Conservation (phyloP, 2,113 vertebrate species). For the Eolophus roseicapilla region DNA sequence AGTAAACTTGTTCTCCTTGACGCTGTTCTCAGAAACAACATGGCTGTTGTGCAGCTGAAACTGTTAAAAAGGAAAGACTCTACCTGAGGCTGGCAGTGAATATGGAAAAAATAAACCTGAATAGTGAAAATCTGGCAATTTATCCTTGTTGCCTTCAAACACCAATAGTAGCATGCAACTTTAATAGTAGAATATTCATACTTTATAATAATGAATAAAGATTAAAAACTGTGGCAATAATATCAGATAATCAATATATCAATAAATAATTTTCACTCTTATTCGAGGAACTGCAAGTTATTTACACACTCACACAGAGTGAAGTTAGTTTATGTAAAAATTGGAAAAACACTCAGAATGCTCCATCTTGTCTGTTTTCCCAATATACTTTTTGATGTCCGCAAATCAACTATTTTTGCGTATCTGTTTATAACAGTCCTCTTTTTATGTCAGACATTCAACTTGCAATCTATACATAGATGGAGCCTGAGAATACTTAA, state of each 20-base stretch:
- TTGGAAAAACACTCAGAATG: neutral
- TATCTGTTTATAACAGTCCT: neutral
- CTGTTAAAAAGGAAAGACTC: neutral
- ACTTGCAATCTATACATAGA: neutral
- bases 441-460: neutral
- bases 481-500: neutral
- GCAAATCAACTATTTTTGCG: neutral
- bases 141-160: neutral
- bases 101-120: neutral
- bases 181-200: neutral
- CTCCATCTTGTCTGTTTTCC: neutral
- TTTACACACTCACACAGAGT: neutral
- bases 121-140: neutral
- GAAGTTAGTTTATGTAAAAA: neutral
- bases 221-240: neutral
- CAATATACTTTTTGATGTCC: neutral
- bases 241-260: rapidly evolving
- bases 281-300: neutral
- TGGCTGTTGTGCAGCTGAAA: neutral
- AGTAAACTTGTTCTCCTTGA: neutral
- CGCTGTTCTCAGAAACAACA: neutral
- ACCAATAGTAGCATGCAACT: neutral
- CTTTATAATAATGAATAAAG: neutral
- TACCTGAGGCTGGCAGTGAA: neutral
- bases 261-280: neutral